phyloP scores from a whole-genome alignment of 1,140 invertebrate genomes.

The Hetaerina americana region DNA sequence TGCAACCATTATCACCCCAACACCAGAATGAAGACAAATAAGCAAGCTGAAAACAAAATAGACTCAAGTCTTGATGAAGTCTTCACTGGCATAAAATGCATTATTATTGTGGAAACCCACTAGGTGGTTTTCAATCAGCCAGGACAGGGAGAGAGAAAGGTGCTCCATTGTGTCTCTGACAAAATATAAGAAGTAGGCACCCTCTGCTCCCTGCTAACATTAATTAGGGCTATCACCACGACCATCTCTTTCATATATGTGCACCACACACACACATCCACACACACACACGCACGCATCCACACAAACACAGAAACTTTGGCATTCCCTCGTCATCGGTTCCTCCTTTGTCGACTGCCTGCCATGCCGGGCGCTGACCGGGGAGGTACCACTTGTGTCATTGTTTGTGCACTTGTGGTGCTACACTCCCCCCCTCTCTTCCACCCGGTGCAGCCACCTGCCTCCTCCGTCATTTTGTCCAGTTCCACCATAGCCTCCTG shows the following conservation, averaged over 20 bases:
- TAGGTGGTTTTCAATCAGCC: background rate
- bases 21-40: background rate
- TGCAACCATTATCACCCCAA: background rate
- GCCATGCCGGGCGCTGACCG: background rate
- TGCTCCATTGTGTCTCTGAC: background rate
- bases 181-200: background rate
- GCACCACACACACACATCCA: too few relatives aligned
- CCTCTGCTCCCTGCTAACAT: background rate
- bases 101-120: background rate
- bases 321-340: too few relatives aligned
- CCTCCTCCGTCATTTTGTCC: constrained; percentile 37
- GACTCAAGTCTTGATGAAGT: background rate
- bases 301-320: too few relatives aligned
- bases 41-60: background rate
- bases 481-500: constrained; percentile 81
- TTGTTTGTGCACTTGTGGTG: background rate
- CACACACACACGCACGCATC: too few relatives aligned
- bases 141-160: background rate
- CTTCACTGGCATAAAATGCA: background rate
- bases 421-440: background rate
- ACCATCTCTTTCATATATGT: too few relatives aligned
- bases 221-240: too few relatives aligned
- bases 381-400: background rate
- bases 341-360: background rate
- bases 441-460: background rate